A percentile compares a stretch with the other conserved stretches of the same genome.
phyloP scores from a whole-genome alignment of 2,113 vertebrate genomes.

The Elanoides forficatus region DNA sequence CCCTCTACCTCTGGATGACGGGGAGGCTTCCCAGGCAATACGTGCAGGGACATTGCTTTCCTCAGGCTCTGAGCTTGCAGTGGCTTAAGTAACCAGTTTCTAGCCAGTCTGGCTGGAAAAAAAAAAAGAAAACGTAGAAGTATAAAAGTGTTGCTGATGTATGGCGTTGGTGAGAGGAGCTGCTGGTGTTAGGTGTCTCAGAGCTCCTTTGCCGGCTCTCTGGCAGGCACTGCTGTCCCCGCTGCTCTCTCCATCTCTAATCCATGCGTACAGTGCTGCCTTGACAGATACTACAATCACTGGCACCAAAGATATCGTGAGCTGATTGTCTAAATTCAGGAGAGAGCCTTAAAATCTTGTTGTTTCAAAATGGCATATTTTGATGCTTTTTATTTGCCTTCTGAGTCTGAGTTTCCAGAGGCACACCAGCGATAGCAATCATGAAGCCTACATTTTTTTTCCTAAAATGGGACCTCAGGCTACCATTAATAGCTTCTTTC shows the following conservation, averaged over 20 bases:
- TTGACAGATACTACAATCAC: neutral
- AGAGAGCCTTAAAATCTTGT: neutral
- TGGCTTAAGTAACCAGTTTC: neutral
- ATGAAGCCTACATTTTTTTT: neutral
- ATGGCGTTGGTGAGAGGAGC: neutral
- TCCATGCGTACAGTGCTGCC: neutral
- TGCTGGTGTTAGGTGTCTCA: neutral
- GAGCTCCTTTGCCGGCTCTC: neutral
- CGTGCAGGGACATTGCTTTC: neutral
- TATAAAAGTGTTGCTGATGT: neutral
- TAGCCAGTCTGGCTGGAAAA: neutral
- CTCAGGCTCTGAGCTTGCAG: neutral
- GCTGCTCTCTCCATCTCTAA: neutral
- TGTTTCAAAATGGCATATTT: neutral
- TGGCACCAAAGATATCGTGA: neutral
- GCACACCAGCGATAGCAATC: neutral
- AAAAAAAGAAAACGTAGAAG: neutral
- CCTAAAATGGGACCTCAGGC: neutral
- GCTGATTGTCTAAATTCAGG: neutral
- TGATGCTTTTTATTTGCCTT: neutral
- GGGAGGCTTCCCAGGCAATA: neutral
- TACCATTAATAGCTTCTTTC: neutral
- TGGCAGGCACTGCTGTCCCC: neutral
- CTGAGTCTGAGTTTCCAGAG: neutral
- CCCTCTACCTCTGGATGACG: neutral